Percentiles rank a stretch among this genome's conserved stretches.
phyloP scores from a whole-genome alignment of 30 jellyfish, hydroid and myxozoan genomes.

The Aurelia coerulea region DNA sequence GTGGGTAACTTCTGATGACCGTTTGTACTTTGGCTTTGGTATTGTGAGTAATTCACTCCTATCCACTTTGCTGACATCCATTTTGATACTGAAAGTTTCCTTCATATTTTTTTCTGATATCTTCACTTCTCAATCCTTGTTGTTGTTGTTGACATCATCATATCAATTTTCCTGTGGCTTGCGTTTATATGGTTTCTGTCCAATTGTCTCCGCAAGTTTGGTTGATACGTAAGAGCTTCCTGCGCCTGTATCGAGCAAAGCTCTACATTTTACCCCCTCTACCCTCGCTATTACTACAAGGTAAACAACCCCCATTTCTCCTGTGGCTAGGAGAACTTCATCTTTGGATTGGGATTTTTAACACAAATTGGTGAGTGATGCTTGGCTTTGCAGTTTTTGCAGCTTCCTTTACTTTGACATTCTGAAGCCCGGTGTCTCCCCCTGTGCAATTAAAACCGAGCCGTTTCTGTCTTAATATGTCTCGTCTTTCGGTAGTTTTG shows the following conservation, averaged over 20 bases:
- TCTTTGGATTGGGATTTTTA: slow-evolving; percentile 6
- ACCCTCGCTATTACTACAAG: slow-evolving; percentile 58
- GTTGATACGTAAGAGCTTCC: slow-evolving; percentile 53
- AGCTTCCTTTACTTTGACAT: slow-evolving; percentile 3
- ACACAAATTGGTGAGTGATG: slow-evolving; percentile 84
- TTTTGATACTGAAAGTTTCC: no score
- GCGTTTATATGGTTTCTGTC: slow-evolving; percentile 14
- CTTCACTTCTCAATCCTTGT: slow-evolving; percentile 38
- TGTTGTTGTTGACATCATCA: slow-evolving; percentile 33
- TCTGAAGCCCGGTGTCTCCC: no score
- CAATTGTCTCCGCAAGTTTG: background rate
- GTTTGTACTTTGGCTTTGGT: slow-evolving; percentile 44
- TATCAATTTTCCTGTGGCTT: slow-evolving; percentile 29
- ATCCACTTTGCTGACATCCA: background rate
- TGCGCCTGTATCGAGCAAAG: slow-evolving; percentile 66
- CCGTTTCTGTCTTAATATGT: no score
- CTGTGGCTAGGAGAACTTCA: slow-evolving; percentile 34
- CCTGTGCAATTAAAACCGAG: no score
- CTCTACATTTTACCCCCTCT: slow-evolving; percentile 34
- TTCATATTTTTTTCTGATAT: background rate
- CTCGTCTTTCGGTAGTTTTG: no score
- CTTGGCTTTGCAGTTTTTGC: slow-evolving; percentile 46
- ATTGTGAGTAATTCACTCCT: slow-evolving; percentile 28
- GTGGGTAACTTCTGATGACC: background rate
- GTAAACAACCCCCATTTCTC: slow-evolving; percentile 24